Conservation (phyloP, 2,888 invertebrate species). For the Callyntrura sp. region DNA sequence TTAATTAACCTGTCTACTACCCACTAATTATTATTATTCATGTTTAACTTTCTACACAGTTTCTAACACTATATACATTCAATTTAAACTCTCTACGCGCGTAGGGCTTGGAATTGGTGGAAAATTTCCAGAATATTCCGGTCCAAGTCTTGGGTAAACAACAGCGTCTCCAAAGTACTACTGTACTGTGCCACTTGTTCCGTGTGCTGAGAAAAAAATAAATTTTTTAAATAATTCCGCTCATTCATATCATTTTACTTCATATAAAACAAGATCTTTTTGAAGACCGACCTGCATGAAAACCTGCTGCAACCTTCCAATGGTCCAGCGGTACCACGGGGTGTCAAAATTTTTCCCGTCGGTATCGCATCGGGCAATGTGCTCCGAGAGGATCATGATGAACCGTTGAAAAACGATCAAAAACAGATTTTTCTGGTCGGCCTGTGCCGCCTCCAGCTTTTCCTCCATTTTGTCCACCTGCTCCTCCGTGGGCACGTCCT, state of each 20-base stretch:
- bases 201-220: constrained; percentile 91
- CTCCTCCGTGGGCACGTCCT: constrained; percentile 91
- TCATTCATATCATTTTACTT: too few relatives aligned
- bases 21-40: too few relatives aligned
- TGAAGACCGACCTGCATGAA: constrained; percentile 92
- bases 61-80: too few relatives aligned
- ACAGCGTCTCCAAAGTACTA: constrained; percentile 96
- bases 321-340: constrained; percentile 98
- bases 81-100: constrained; percentile 87
- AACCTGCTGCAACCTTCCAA: constrained; percentile 97
- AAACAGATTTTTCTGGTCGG: constrained; percentile 98
- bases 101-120: constrained; percentile 97
- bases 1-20: too few relatives aligned
- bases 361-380: constrained; percentile 96
- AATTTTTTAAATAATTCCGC: too few relatives aligned
- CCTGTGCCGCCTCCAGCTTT: constrained; percentile 96
- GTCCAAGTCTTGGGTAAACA: constrained; percentile 98
- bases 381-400: constrained; percentile 98
- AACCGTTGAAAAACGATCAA: constrained; percentile 99
- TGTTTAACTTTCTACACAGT: too few relatives aligned
- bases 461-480: constrained; percentile 98
- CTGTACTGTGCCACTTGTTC: constrained; percentile 99
- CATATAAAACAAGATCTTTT: too few relatives aligned
- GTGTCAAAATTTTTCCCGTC: constrained; percentile 97
- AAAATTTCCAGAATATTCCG: constrained; percentile 98